Base-by-base conservation (phyloP, 2,113 vertebrate species). In the Ammospiza caudacuta region DNA sequence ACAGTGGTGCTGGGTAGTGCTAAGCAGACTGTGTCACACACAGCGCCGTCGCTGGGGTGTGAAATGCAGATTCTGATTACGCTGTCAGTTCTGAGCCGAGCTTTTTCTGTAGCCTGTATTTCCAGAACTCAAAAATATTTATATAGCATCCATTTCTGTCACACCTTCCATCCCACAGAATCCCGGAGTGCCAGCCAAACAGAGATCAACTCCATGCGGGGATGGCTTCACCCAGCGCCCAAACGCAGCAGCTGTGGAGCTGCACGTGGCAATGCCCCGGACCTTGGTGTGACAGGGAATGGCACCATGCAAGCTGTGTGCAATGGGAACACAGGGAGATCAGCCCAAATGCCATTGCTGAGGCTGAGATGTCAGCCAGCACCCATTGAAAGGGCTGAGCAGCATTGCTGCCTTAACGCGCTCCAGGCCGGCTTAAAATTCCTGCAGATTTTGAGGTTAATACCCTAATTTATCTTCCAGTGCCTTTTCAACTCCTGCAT, bases 101-200 rank as follows among this genome's bases (percentile, higher is more conserved):
- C 20, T 55, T 82, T 87, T 87, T 15, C 75, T 77, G 43, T 21
- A 92, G n/a, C 64, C 74, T 85, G 44, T 76, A 31, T 67, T 85
- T 81, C 87, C 70, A 86, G 78, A 80, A 58, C 47, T 80, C 46
- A 77, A 85, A 79, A 93, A 91, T 93, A 95, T 94, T 87, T 94
- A 84, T 64, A 76, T 2, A 76, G 63, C 80, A 82, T 81, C 52
- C 49, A 27, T 83, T 91, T 80, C 43, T 70, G 75, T 94, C 2
- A 0, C 85, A 92, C 90, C 90, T 95, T 90, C 14, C 85, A 37
- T 86, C 84, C 87, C 88, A 49, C 85, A 73, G 86, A 55, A 83
- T 35, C 59, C 3, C 0, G 9, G 77, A 27, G 70, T 2, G 22
- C 0, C 1, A 96, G 87, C 52, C 87, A 77, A 89, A 39, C 87